These are phyloP conservation scores for Nerophis lumbriciformis DNA, from an alignment of 2,113 vertebrate genomes.

Conservation along the genomic window DNA sequence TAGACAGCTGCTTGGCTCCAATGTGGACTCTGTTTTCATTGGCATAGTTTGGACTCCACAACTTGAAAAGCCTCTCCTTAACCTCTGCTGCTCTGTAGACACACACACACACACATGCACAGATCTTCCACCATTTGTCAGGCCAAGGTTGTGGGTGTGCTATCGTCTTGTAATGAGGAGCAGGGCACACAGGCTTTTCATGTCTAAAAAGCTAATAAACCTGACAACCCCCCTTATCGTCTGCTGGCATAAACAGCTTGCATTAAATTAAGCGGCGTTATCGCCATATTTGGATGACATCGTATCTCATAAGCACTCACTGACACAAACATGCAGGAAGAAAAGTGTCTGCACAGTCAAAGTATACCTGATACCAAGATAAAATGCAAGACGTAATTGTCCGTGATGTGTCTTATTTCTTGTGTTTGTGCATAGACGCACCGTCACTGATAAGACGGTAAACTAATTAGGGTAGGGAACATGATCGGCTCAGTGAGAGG, in stretches of 20 bases:
- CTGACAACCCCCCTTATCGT: conserved; percentile 42
- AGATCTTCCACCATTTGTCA: conserved; percentile 55
- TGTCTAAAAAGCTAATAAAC: conserved; percentile 65
- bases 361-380: background rate
- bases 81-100: conserved; percentile 44
- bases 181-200: conserved; percentile 62
- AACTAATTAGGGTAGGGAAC: conserved; percentile 72
- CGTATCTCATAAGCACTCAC: conserved; percentile 23
- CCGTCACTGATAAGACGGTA: conserved; percentile 64
- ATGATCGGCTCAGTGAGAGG: conserved; percentile 58
- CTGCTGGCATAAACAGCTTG: conserved; percentile 14
- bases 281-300: background rate
- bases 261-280: conserved; percentile 21
- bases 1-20: conserved; percentile 66
- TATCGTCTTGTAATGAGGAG: conserved; percentile 67
- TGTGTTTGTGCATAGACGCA: conserved; percentile 13
- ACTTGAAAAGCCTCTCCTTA: conserved; percentile 68
- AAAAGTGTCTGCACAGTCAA: background rate
- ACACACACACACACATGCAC: conserved; percentile 23
- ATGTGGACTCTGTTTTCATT: conserved; percentile 65
- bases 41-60: conserved; percentile 63
- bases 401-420: background rate
- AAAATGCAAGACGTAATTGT: too few relatives aligned
- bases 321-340: background rate
- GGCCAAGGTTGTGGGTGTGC: conserved; percentile 50